Base-by-base conservation (phyloP, 2,113 vertebrate species). In the Otus sunia region DNA sequence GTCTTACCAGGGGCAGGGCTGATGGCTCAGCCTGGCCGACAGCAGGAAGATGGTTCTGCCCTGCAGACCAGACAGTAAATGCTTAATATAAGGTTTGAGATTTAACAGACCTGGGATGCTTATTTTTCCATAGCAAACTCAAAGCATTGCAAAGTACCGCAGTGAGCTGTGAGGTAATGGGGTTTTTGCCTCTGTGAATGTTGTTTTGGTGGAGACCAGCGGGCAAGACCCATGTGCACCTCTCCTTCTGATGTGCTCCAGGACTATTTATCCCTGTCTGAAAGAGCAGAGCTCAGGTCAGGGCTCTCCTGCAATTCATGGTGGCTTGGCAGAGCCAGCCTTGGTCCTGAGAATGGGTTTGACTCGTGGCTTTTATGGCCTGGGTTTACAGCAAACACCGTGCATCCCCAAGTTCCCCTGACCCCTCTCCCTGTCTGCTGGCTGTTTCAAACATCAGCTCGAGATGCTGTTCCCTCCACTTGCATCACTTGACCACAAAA, bases 191-290 rank as follows among this genome's bases (percentile, higher is more conserved):
- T 60, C n/a, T 32, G n/a, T 64, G 25, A 12, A 18, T 89, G 7
- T 79, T 13, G 39, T 60, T 89, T 50, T 36, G 8, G 37, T 23
- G 67, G 30, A 34, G 1, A 6, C 12, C 13, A 9, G 11, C 8
- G 43, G 16, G 50, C 22, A 17, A 11, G 29, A 66, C 2, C 10
- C 27, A 20, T 0, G 3, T 39, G 47, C 12, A 19, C 7, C 25
- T 32, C 37, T 75, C n/a, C 72, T 82, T 29, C 64, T 21, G 3
- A 36, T 19, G 43, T 30, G 27, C 49, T 86, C 78, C 71, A 79
- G 86, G 30, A 15, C 30, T 34, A 50, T 39, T 59, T 6, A 50
- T 37, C 2, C 32, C 32, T 56, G 21, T 3, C 34, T 23, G 41
- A 30, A 50, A 72, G 49, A 41, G 76, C 53, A 80, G 62, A 86